Base-by-base conservation (phyloP, 2,888 invertebrate genomes). In the Ochlodes sylvanus region DNA sequence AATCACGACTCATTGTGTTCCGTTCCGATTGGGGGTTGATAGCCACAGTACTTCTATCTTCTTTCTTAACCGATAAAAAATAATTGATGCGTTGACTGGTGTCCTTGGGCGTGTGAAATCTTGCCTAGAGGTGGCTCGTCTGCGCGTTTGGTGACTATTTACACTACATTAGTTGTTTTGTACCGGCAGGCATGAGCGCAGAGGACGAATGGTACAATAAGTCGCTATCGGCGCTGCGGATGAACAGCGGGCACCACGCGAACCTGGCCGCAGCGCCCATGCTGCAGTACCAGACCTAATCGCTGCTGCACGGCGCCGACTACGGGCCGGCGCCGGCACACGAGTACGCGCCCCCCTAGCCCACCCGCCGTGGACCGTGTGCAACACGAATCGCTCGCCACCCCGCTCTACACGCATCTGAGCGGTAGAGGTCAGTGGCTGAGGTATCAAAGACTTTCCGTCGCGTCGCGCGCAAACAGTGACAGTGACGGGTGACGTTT, bases 181-280 rank as follows among this genome's bases (percentile, higher is more conserved):
- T 27, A 32, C 10, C 63, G 85, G 47, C 93, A 98, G 98, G 98
- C 78, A 98, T 98, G 97, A 97, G 96, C 76, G 96, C 97, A 58
- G 98, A 98, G 87, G 98, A 97, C 88, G 98, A 99, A 92, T 99
- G 99, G 99, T 99, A 99, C 95, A 99, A 99, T 94, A 99, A 99
- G 94, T 98, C 98, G 82, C 95, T 99, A 82, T 98, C 98, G 70
- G 99, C 99, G 66, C 95, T 99, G 79, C 96, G 99, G 88, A 99
- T 99, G 99, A 99, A 99, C 94, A 96, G 97, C 83, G 97, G 98
- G 64, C 98, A 98, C 90, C 98, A 98, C 92, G 98, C 98, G 77
- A 98, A 98, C 94, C 95, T 99, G 82, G 96, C 98, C 69, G 98
- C 98, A 71, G 98, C 98, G 78, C 98, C 98, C 69, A 98, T 99